Evolutionary conservation across 1,140 invertebrate species (phyloP).

Genomic region (Orchestia grillus): DNA sequence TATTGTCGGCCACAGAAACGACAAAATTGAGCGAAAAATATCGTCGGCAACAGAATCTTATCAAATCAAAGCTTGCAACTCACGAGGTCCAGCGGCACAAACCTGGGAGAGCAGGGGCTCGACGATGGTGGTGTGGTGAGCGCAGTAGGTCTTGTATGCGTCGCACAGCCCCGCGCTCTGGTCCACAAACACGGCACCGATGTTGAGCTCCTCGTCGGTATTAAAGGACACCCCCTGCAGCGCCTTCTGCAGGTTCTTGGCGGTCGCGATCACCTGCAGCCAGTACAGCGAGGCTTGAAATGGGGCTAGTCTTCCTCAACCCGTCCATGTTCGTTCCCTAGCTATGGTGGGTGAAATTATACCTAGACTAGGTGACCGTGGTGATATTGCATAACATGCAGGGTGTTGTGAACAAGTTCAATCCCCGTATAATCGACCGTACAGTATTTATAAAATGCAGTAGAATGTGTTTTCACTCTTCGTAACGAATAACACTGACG

Average conservation of each 20-base stretch:
- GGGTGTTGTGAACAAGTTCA: too few relatives aligned
- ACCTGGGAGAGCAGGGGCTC: slow-evolving; percentile 66
- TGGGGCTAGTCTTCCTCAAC: neutral
- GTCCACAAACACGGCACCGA: slow-evolving; percentile 62
- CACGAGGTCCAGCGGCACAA: neutral
- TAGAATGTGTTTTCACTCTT: too few relatives aligned
- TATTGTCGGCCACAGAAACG: too few relatives aligned
- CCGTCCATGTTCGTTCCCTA: neutral
- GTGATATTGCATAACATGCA: too few relatives aligned
- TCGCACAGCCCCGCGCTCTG: slow-evolving; percentile 63
- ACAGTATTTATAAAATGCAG: too few relatives aligned
- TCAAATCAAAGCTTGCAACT: too few relatives aligned
- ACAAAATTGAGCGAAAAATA: too few relatives aligned
- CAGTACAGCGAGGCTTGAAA: neutral
- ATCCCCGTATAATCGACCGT: too few relatives aligned
- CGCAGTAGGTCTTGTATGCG: slow-evolving; percentile 65
- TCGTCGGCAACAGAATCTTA: too few relatives aligned
- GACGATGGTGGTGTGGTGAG: slow-evolving; percentile 64
- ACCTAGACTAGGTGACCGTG: too few relatives aligned
- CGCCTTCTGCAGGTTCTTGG: slow-evolving; percentile 60
- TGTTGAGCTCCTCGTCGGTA: slow-evolving; percentile 62
- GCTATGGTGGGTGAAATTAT: neutral
- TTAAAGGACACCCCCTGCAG: slow-evolving; percentile 63
- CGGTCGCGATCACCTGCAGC: slow-evolving; percentile 61
- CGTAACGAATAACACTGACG: too few relatives aligned